Conservation (phyloP, 2,797 vertebrate genomes). For the Todus mexicanus region DNA sequence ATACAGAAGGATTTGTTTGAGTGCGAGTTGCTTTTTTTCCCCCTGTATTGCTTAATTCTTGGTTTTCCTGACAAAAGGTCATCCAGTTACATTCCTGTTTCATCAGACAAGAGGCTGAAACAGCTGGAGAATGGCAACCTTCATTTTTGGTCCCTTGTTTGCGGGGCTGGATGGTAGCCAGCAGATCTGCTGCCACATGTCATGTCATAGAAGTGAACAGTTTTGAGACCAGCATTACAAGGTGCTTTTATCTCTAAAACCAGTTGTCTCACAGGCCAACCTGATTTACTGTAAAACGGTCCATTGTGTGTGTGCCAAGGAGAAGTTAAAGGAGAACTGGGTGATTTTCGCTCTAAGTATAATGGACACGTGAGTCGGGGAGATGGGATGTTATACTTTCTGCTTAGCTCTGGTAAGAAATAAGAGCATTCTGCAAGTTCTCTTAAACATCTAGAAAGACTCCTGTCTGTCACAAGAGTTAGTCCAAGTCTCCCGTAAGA, state of each 20-base stretch:
- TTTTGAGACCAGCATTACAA: too few relatives aligned
- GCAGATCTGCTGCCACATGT: not conserved
- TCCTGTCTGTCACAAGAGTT: not conserved
- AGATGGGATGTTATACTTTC: not conserved
- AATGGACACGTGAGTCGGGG: fast-evolving
- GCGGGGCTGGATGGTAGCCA: not conserved
- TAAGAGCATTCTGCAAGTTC: not conserved
- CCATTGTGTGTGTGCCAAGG: not conserved
- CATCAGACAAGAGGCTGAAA: not conserved
- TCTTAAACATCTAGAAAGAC: not conserved
- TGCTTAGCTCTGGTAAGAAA: not conserved
- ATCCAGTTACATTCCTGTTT: not conserved
- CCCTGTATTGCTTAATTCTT: not conserved
- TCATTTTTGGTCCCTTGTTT: not conserved
- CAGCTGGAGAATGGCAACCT: not conserved
- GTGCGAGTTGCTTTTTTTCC: fast-evolving
- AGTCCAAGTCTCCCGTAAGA: not conserved
- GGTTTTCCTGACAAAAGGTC: not conserved
- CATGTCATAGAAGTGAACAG: not conserved
- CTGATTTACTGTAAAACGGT: not conserved
- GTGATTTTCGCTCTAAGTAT: not conserved
- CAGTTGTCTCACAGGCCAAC: not conserved
- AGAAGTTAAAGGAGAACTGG: not conserved
- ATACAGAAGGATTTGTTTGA: not conserved
- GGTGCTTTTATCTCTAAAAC: too few relatives aligned